phyloP scores from a whole-genome alignment of 2,113 vertebrate species.

The Anser brachyrhynchus region DNA sequence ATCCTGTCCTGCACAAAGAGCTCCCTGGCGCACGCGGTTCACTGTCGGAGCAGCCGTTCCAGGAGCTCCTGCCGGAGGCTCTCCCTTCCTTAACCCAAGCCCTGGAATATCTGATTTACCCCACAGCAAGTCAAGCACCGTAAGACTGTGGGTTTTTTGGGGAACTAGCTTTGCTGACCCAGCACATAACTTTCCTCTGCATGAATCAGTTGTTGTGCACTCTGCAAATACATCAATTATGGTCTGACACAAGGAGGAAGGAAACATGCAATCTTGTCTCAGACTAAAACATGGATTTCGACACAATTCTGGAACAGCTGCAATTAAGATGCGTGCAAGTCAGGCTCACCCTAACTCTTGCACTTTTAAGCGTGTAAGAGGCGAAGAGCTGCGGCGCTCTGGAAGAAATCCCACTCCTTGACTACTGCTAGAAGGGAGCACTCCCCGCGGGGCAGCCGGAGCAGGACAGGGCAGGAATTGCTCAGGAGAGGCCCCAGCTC shows the following conservation, averaged over 20 bases:
- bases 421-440: background rate
- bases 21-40: background rate
- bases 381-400: background rate
- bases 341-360: background rate
- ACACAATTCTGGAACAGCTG: conserved; percentile 47
- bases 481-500: background rate
- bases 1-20: background rate
- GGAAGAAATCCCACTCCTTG: background rate
- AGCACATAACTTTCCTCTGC: conserved; percentile 46
- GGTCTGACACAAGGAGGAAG: conserved; percentile 55
- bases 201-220: conserved; percentile 46
- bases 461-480: background rate
- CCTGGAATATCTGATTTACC: background rate
- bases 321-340: background rate
- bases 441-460: rapidly evolving
- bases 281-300: conserved; percentile 19
- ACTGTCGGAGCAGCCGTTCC: rapidly evolving
- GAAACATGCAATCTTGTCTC: conserved; percentile 27
- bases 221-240: conserved; percentile 42
- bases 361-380: background rate
- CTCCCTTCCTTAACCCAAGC: background rate
- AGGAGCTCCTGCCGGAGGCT: background rate
- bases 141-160: conserved; percentile 38
- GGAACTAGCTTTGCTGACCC: conserved; percentile 54
- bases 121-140: background rate